Evolutionary conservation across 2,888 invertebrate genomes (phyloP).

Genomic region (Sinelater perroti): DNA sequence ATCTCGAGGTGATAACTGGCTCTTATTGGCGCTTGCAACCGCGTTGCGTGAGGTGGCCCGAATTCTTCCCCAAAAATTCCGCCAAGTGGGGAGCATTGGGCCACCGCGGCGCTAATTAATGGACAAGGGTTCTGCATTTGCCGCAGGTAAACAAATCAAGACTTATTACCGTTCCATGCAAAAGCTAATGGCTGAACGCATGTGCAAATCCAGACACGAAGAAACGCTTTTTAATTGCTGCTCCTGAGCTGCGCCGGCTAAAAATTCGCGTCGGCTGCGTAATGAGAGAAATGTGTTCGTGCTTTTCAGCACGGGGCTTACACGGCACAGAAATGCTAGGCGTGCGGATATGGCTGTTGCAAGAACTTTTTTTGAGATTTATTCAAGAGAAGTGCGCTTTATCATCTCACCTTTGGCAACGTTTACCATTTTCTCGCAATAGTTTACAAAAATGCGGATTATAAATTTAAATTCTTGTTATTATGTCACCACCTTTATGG

Average conservation of each 20-base stretch:
- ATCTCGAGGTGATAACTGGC: too few species aligned
- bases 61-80: slow-evolving; percentile 6
- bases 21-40: background rate
- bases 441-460: too few species aligned
- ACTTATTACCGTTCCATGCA: slow-evolving; percentile 7
- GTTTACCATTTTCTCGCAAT: too few species aligned
- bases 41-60: background rate
- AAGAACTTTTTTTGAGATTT: too few species aligned
- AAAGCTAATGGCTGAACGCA: slow-evolving; percentile 11
- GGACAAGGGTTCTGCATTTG: slow-evolving; percentile 12
- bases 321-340: too few species aligned
- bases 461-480: too few species aligned
- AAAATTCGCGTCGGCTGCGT: background rate
- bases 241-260: background rate
- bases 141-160: slow-evolving; percentile 12
- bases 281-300: background rate
- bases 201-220: slow-evolving; percentile 1
- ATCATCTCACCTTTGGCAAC: too few species aligned
- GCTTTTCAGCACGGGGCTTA: too few species aligned
- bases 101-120: slow-evolving; percentile 4
- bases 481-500: too few species aligned
- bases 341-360: too few species aligned
- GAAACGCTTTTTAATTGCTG: background rate
- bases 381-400: too few species aligned
- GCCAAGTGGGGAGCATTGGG: slow-evolving; percentile 1